Conservation (phyloP, 35 echinoderm and acorn worm species). For the Strongylocentrotus purpuratus region DNA sequence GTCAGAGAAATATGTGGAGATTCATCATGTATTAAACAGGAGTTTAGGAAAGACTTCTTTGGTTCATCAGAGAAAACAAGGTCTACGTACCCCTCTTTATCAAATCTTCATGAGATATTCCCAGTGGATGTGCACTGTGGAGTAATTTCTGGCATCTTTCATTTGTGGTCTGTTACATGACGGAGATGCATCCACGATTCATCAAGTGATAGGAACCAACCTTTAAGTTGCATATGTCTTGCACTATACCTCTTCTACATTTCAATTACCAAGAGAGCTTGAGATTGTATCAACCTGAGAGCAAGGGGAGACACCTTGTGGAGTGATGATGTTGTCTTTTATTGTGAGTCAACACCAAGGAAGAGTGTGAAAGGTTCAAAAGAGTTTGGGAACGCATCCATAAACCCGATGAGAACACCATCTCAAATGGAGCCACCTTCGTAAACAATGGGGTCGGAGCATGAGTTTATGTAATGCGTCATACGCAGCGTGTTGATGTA, state of each 20-base stretch:
- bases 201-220: not conserved
- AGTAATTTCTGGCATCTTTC: not conserved
- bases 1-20: not conserved
- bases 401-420: not conserved
- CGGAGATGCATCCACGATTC: not conserved
- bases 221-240: not conserved
- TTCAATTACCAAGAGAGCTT: not conserved
- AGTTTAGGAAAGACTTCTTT: not conserved
- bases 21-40: not conserved
- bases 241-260: not conserved
- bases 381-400: not conserved
- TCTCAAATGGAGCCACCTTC: not conserved
- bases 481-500: not conserved
- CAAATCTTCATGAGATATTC: not conserved
- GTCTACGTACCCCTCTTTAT: not conserved
- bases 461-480: slow-evolving; percentile 9
- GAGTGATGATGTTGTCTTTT: slow-evolving; percentile 4
- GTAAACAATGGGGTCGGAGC: not conserved
- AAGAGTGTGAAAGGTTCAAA: not conserved
- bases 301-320: not conserved
- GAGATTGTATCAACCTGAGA: not conserved
- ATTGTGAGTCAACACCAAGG: not conserved
- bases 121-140: not conserved
- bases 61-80: not conserved
- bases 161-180: not conserved